Base-by-base conservation (phyloP, 2,888 invertebrate species). In the Drosophila neonasuta region DNA sequence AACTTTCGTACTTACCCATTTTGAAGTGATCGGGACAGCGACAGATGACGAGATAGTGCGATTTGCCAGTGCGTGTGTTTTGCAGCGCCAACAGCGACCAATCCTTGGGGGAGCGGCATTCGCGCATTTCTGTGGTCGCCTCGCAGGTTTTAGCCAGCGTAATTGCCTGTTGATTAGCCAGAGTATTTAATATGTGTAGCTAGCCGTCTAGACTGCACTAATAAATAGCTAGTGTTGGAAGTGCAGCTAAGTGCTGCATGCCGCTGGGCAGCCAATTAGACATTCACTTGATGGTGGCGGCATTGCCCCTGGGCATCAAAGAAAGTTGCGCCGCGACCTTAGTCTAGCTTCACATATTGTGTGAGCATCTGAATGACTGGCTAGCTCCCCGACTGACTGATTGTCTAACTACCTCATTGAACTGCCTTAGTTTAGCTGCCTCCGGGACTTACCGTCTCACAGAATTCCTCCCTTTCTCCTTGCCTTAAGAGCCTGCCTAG, bases 121-220 rank as follows among this genome's bases (percentile, higher is more conserved):
- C 95, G 61, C 97, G 92, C 95, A 97, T 96, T 90, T 97, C 97
- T 3, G 95, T 94, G n/a, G 96, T 96, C 0, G 96, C 96, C 91
- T 97, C 97, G 90, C 97, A 97, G 6, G 97, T 97, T 92, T 97
- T 97, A 81, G 97, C 97, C 86, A 97, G 91, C 1, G 97, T 97
- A 79, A 97, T 93, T 13, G 97, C 96, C 92, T 93, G 60, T 52
- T 11, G 13, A 24, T 10, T 34, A 13, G n/a, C 41, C 1, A 15
- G 36, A 34, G 54, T 54, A 34, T 24, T 24, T 24, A 24, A 24
- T 55, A 32, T 32, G 32, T 9, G 32, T 32, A 8, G 32, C 32
- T 10, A 10, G 32, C 51, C 51, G 79, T 79, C 79, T 79, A 79
- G 79, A 79, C 79, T 24, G 41, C 61, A 49, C 32, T 77, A 68